Evolutionary conservation across 1,140 invertebrate genomes (phyloP).

Genomic region (Heliconius himera): DNA sequence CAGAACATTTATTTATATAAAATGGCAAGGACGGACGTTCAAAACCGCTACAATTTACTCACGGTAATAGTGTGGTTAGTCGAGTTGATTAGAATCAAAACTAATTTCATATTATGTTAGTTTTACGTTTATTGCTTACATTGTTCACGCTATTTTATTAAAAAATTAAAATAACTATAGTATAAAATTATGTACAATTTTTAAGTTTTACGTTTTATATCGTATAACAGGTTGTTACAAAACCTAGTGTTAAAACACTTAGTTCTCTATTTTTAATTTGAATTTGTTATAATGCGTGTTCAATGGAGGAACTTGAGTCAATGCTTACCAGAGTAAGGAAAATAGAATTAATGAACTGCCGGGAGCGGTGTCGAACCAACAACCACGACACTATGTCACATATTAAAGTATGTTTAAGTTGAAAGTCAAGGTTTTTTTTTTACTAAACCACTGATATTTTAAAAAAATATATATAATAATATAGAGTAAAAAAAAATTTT

Average conservation of each 20-base stretch:
- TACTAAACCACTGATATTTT: too few relatives aligned
- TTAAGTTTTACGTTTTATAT: too few relatives aligned
- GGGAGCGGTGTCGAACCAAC: too few relatives aligned
- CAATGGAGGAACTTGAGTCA: too few relatives aligned
- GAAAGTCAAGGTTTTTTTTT: too few relatives aligned
- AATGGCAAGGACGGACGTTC: slow-evolving; percentile 11
- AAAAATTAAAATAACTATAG: not conserved
- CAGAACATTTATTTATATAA: slow-evolving; percentile 2
- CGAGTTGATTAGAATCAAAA: slow-evolving; percentile 9
- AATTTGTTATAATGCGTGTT: too few relatives aligned
- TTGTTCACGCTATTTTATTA: not conserved
- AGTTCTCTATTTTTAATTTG: not conserved
- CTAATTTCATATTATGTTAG: not conserved
- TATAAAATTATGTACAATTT: not conserved
- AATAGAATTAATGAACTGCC: too few relatives aligned
- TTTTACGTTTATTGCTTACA: not conserved
- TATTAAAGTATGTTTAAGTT: too few relatives aligned
- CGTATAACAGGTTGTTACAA: not conserved
- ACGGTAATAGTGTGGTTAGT: not conserved
- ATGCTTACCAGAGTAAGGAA: too few relatives aligned
- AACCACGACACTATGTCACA: too few relatives aligned
- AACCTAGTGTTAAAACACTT: not conserved
- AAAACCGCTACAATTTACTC: not conserved
- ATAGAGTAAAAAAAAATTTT: too few relatives aligned
- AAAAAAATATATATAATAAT: too few relatives aligned